These are phyloP conservation scores for Psammodynastes pulverulentus DNA, from an alignment of 2,113 vertebrate species.

Conservation along the genomic window DNA sequence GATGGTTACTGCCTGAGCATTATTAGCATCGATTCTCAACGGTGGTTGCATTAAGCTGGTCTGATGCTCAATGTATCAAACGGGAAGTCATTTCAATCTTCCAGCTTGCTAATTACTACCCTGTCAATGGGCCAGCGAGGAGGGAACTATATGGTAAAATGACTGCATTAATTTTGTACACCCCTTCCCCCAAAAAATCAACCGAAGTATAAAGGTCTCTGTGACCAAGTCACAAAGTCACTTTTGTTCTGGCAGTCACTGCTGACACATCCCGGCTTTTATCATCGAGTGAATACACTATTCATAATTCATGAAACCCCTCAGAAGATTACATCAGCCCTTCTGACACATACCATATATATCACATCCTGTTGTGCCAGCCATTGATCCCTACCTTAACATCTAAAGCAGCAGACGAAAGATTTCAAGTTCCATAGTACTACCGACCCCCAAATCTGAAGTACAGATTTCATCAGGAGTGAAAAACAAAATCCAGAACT, in stretches of 20 bases:
- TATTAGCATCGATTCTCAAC: neutral
- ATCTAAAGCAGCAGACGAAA: neutral
- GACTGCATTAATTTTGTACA: neutral
- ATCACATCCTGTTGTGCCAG: slow-evolving; percentile 1
- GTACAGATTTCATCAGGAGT: neutral
- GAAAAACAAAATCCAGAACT: neutral
- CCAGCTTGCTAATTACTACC: slow-evolving; percentile 25
- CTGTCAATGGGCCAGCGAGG: neutral
- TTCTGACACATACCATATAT: rapidly evolving
- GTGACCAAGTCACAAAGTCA: slow-evolving; percentile 25
- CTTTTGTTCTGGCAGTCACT: neutral
- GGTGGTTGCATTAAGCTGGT: neutral
- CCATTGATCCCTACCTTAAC: slow-evolving; percentile 18
- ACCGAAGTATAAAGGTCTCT: neutral
- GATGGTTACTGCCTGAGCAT: neutral
- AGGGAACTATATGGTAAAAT: neutral
- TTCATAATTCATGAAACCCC: slow-evolving; percentile 30
- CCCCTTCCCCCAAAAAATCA: neutral
- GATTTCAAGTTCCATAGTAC: neutral
- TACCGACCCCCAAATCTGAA: neutral
- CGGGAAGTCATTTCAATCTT: slow-evolving; percentile 1
- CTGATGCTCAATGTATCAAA: rapidly evolving
- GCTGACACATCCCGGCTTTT: slow-evolving; percentile 10
- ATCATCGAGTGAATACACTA: slow-evolving; percentile 5
- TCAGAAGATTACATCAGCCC: neutral